A percentile compares a stretch with the other conserved stretches of the same genome.
These are phyloP conservation scores for Myotis lucifugus DNA, from an alignment of 2,113 vertebrate genomes.

Conservation along the genomic window DNA sequence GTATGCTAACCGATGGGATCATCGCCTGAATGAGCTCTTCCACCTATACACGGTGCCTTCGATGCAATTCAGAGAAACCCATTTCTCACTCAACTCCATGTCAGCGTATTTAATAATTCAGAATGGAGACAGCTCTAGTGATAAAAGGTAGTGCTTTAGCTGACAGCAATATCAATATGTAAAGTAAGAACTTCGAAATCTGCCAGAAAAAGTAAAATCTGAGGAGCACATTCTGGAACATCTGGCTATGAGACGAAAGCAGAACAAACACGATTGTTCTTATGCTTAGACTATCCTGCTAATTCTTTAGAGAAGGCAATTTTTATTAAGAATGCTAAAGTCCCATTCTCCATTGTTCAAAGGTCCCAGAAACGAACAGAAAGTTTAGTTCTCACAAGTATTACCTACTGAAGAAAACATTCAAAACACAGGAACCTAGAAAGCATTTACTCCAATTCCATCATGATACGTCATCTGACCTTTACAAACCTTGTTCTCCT, in stretches of 20 bases:
- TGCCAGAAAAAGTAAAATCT: neutral
- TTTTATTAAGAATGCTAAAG: neutral
- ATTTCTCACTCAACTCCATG: neutral
- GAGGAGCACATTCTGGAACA: neutral
- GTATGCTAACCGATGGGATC: neutral
- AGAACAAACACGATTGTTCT: neutral
- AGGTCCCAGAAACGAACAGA: neutral
- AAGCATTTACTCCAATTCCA: neutral
- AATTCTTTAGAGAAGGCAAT: neutral
- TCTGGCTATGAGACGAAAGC: neutral
- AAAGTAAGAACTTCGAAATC: neutral
- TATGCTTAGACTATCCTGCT: neutral
- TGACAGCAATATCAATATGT: neutral
- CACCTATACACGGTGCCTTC: neutral
- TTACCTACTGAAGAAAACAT: neutral
- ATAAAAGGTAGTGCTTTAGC: neutral
- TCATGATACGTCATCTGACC: neutral
- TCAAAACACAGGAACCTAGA: constrained; percentile 8
- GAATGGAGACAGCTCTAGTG: neutral
- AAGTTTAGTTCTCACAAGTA: neutral
- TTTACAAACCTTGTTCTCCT: neutral
- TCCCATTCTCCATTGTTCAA: neutral
- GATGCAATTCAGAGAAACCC: neutral
- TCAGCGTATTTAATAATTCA: constrained; percentile 36
- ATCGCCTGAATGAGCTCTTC: neutral